Conservation (phyloP, 2,797 vertebrate genomes). For the Hippocampus kuda region DNA sequence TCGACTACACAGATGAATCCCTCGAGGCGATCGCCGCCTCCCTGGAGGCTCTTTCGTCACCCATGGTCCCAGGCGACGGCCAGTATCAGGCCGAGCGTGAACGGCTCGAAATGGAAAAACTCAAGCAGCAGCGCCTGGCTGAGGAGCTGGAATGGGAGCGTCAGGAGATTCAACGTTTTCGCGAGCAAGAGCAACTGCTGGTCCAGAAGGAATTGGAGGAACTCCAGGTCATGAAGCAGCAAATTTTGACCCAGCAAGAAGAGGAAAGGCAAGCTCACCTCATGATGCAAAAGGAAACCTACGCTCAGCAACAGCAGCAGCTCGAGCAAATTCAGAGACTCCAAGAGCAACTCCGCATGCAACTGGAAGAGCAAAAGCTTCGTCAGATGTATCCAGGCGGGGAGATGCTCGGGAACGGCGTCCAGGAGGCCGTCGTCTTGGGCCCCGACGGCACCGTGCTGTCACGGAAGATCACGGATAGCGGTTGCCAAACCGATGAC, state of each 20-base stretch:
- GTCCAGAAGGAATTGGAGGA: conserved; percentile 98
- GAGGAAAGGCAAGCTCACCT: conserved; percentile 94
- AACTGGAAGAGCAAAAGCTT: conserved; percentile 93
- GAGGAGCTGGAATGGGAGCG: conserved; percentile 98
- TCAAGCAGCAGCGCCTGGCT: conserved; percentile 92
- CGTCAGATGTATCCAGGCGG: conserved; percentile 86
- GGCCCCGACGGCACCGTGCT: conserved; percentile 68
- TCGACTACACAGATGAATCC: conserved; percentile 84
- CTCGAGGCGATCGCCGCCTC: conserved; percentile 74
- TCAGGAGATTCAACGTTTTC: conserved; percentile 94
- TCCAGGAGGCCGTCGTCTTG: conserved; percentile 72
- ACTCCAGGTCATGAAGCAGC: conserved; percentile 94
- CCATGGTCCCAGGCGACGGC: conserved; percentile 83
- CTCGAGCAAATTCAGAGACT: conserved; percentile 97
- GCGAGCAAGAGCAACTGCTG: conserved; percentile 92
- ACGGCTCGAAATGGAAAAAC: conserved; percentile 90
- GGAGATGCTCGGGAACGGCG: conserved; percentile 73
- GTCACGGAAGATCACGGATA: conserved; percentile 84
- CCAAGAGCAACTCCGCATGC: conserved; percentile 90
- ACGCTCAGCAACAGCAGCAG: conserved; percentile 92
- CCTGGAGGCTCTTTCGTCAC: conserved; percentile 80
- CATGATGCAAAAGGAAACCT: conserved; percentile 96
- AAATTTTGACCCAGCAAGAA: conserved; percentile 90
- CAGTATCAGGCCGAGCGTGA: conserved; percentile 92
- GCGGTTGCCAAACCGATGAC: conserved; percentile 95